Evolutionary conservation across 2,888 invertebrate genomes (phyloP).

Genomic region (Alviniconcha strummeri): DNA sequence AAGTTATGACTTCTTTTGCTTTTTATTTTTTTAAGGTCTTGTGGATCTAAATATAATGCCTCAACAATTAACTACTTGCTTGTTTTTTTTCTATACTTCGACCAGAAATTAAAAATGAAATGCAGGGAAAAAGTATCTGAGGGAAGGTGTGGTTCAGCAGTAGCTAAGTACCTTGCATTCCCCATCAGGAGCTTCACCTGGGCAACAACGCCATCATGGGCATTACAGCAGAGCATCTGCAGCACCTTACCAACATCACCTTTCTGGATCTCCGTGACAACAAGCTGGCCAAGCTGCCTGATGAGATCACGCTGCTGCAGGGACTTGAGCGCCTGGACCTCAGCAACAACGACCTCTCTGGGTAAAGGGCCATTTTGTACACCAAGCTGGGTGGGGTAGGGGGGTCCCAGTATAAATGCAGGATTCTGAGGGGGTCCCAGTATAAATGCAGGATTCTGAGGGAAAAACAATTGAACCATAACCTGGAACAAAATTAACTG

Average conservation of each 20-base stretch:
- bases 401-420: background rate
- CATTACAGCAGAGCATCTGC: constrained; percentile 78
- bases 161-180: too few species aligned
- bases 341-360: constrained; percentile 83
- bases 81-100: too few species aligned
- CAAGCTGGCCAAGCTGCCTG: constrained; percentile 84
- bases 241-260: constrained; percentile 60
- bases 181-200: constrained; percentile 82
- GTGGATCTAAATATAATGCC: too few species aligned
- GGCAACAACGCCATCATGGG: constrained; percentile 88
- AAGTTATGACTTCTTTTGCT: too few species aligned
- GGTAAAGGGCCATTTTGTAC: background rate
- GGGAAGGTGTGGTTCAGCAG: too few species aligned
- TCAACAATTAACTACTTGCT: too few species aligned
- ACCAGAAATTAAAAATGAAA: too few species aligned
- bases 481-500: too few species aligned
- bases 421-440: background rate
- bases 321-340: constrained; percentile 88
- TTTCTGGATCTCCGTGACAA: constrained; percentile 87
- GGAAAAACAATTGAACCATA: too few species aligned
- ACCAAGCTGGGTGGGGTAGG: background rate
- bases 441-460: background rate
- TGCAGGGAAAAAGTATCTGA: too few species aligned
- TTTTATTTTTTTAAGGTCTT: too few species aligned
- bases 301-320: constrained; percentile 85